Percentiles rank a stretch among this genome's conserved stretches.
Conservation (phyloP, 2,888 invertebrate genomes). For the Cryptosula pallasiana region DNA sequence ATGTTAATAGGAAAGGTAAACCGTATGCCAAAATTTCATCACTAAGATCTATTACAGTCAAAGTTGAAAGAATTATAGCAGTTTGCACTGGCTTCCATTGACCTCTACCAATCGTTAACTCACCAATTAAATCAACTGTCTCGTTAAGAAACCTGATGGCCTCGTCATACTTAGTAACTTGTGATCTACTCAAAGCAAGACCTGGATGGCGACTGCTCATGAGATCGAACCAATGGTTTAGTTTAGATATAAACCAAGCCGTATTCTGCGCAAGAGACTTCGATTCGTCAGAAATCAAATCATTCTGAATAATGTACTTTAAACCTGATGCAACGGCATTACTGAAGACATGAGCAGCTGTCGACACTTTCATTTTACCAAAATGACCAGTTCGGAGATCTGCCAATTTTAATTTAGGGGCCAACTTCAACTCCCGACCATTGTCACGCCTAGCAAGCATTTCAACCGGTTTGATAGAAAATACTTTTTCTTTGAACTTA, state of each 20-base stretch:
- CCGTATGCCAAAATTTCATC: neutral
- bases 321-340: neutral
- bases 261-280: neutral
- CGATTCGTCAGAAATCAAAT: neutral
- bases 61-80: neutral
- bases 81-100: no score
- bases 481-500: neutral
- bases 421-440: no score
- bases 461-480: neutral
- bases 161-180: neutral
- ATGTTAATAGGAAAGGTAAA: no score
- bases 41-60: slow-evolving; percentile 10
- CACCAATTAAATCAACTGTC: neutral
- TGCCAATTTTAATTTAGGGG: neutral
- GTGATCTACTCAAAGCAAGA: neutral
- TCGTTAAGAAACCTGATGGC: neutral
- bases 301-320: neutral
- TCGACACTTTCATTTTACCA: no score
- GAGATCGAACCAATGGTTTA: neutral
- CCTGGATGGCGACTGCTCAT: no score
- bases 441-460: neutral
- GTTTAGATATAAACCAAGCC: neutral
- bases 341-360: neutral
- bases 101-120: neutral
- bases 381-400: neutral